Evolutionary conservation across 2,888 invertebrate species (phyloP), one percentile per base, ranked within the genome.

Genomic region (Chloroclystis v-ata): DNA sequence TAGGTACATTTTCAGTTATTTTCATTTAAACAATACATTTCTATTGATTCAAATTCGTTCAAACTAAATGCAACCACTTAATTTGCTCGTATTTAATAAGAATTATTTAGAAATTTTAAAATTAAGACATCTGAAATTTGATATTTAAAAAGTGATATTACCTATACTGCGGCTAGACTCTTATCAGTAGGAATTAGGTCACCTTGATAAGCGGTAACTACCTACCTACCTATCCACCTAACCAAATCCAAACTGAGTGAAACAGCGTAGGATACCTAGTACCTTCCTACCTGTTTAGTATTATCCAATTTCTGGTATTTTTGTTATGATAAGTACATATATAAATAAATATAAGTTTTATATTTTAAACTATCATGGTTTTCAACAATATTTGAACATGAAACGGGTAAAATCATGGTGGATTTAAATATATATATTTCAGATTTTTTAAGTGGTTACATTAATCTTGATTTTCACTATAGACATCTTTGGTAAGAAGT

Each of bases 1-100:
- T 35, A 35, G 7, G 73, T 69, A n/a, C n/a, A 69, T 71, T 76
- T 65, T 65, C 73, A 70, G 81, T 70, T 65, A 75, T 73, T 73
- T 77, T 73, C 66, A 63, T 62, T 75, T 26, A 6, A 13, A 32
- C 32, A 65, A 63, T 45, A 30, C 2, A 33, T 20, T 42, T 16
- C 13, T 28, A 37, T 37, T 35, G 12, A 63, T 66, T 58, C 59
- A 58, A 68, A 69, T 57, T 61, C 20, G 5, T 33, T 10, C 10
- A 61, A 62, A 60, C 62, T 42, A 54, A 53, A 32, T 35, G 41
- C 32, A 43, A 49, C 37, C 43, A 44, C 38, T 38, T 30, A 9
- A 10, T 33, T 33, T 16, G 13, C 8, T 7, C 4, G 11, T 6
- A 37, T 16, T 13, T 29, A 30, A 10, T 10, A 26, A 32, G 30